Evolutionary conservation across 2,113 vertebrate species (phyloP).

Genomic region (Maccullochella peelii): DNA sequence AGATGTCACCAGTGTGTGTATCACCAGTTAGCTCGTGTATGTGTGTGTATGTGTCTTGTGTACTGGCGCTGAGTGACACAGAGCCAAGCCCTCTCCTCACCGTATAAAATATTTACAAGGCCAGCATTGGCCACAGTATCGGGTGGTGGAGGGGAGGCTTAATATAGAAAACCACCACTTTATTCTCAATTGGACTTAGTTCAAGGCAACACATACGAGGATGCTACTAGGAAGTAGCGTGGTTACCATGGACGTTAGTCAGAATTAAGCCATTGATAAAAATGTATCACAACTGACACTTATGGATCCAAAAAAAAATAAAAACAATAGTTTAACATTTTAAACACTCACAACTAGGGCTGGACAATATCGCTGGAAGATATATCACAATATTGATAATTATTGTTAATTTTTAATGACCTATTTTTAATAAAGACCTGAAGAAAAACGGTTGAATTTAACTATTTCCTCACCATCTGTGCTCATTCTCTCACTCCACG

Average conservation of each 20-base stretch:
- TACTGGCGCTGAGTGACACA: slow-evolving; percentile 70
- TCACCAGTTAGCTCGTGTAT: slow-evolving; percentile 55
- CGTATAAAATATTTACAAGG: slow-evolving; percentile 89
- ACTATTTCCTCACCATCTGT: no score
- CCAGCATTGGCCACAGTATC: slow-evolving; percentile 89
- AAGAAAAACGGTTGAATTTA: no score
- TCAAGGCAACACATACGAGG: slow-evolving; percentile 76
- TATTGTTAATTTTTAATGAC: no score
- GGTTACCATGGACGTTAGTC: slow-evolving; percentile 13
- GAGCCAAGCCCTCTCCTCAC: slow-evolving; percentile 78
- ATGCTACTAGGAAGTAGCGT: slow-evolving; percentile 46
- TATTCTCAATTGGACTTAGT: slow-evolving; percentile 83
- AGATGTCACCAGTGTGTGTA: slow-evolving; percentile 79
- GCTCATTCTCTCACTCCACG: no score
- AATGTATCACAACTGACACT: not conserved
- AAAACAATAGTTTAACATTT: not conserved
- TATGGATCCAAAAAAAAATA: not conserved
- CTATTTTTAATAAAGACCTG: no score
- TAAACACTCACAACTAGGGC: not conserved
- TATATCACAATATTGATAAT: no score
- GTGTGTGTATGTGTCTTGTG: slow-evolving; percentile 60
- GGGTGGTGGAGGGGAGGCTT: slow-evolving; percentile 89
- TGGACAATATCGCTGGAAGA: no score
- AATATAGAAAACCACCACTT: slow-evolving; percentile 90
- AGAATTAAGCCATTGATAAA: slow-evolving; percentile 32